Conservation (phyloP, 2,888 invertebrate genomes). For the Drosophila borealis region DNA sequence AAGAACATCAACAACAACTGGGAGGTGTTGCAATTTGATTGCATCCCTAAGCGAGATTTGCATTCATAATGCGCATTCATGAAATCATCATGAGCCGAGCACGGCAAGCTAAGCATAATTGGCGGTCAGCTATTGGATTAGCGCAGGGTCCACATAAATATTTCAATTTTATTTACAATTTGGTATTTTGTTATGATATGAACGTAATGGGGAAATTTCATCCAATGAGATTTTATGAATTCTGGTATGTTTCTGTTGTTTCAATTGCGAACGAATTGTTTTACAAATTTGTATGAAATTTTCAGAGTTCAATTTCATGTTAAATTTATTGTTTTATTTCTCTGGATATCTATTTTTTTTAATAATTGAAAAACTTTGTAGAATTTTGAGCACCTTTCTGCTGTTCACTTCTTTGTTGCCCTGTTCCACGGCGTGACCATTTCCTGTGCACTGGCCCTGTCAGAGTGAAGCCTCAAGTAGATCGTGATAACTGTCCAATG, state of each 20-base stretch:
- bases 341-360: not conserved
- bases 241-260: no score
- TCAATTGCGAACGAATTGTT: no score
- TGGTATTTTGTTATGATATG: not conserved
- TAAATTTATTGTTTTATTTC: no score
- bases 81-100: slow-evolving; percentile 54
- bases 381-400: not conserved
- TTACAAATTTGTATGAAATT: no score
- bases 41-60: slow-evolving; percentile 60
- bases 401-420: not conserved
- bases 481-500: slow-evolving; percentile 40
- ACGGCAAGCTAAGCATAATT: slow-evolving; percentile 49
- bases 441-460: slow-evolving; percentile 16
- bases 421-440: slow-evolving; percentile 25
- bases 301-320: no score
- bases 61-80: slow-evolving; percentile 63
- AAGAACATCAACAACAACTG: slow-evolving; percentile 12
- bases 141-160: slow-evolving; percentile 33
- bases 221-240: no score
- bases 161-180: slow-evolving; percentile 25
- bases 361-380: not conserved
- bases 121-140: slow-evolving; percentile 29
- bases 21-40: slow-evolving; percentile 68
- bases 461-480: slow-evolving; percentile 24
- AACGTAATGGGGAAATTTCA: not conserved